A percentile compares a stretch with the other conserved stretches of the same genome.
Evolutionary conservation across 1,140 invertebrate species (phyloP).

Genomic region (Phenacoccus solenopsis): DNA sequence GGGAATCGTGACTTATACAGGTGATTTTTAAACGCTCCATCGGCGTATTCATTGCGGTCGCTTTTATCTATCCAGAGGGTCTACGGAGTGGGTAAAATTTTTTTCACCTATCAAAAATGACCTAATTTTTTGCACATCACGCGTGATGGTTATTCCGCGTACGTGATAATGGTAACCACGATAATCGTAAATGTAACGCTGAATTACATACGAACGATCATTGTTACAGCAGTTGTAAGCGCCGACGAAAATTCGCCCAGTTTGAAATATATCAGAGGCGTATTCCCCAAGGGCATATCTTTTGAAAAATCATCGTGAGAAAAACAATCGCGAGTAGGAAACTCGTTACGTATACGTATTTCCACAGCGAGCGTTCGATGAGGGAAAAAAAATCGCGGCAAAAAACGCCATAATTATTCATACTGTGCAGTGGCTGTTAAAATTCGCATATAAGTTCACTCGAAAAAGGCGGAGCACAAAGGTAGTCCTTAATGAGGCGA

Average conservation of each 20-base stretch:
- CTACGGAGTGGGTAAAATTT: background rate
- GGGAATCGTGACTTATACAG: background rate
- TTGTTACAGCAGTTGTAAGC: too few species aligned
- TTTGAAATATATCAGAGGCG: background rate
- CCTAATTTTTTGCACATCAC: too few species aligned
- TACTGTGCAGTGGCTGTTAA: slow-evolving; percentile 8
- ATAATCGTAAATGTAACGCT: too few species aligned
- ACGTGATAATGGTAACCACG: too few species aligned
- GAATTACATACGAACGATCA: too few species aligned
- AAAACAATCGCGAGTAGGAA: background rate
- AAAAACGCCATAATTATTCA: slow-evolving; percentile 8
- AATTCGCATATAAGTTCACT: slow-evolving; percentile 16
- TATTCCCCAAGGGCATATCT: background rate
- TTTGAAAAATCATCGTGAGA: background rate
- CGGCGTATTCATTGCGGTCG: background rate
- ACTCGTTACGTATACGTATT: background rate
- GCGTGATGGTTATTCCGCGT: background rate
- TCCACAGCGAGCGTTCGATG: background rate
- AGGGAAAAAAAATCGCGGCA: background rate
- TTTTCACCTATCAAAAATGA: background rate
- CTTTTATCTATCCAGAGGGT: background rate
- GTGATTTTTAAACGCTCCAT: background rate
- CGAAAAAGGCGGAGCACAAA: slow-evolving; percentile 14
- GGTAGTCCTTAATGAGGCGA: slow-evolving; percentile 13
- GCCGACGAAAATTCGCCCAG: too few species aligned